Evolutionary conservation across 2,797 vertebrate species (phyloP), one percentile per base, ranked within the genome.

Genomic region (Bufotes viridis): DNA sequence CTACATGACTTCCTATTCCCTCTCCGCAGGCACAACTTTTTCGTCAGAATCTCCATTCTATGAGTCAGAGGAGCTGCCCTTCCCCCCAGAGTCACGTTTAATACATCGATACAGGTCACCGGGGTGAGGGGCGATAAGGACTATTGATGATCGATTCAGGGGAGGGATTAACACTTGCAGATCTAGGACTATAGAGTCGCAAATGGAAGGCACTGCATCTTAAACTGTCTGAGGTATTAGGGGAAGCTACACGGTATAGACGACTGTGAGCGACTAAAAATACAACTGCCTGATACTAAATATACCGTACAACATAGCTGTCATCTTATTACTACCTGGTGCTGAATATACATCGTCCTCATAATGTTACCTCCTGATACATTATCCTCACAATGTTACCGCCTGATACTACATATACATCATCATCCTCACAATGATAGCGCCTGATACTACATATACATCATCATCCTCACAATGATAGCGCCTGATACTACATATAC

Each of bases 1-100:
- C 17, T 61, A 76, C 72, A 76, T 85, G 83, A 75, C 83, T 75
- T 85, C 65, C 72, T 57, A 34, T 75, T 53, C n/a, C n/a, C 8
- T n/a, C 74, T 49, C 10, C 34, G 53, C 49, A 55, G 5, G 51
- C 13, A 15, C 49, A n/a, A 53, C 5, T 53, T 78, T 24, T 70
- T 18, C 20, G 58, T 29, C 70, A 70, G 67, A 34, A 34, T 70
- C 29, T 57, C 34, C 7, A 1, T 7, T 14, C 58, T 15, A n/a
- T 85, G 70, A 83, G 17, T 85, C 83, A 61, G 13, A 53, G 82
- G 67, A 55, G 53, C 10, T 4, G 7, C 72, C 70, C 83, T 58
- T 74, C 70, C 82, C 55, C 82, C 82, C 12, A 17, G 34, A n/a
- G 14, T 58, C 82, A 74, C 82, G 65, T 84, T 15, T 24, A 24